phyloP scores from a whole-genome alignment of 2,797 vertebrate genomes.

The Cryptoprocta ferox region DNA sequence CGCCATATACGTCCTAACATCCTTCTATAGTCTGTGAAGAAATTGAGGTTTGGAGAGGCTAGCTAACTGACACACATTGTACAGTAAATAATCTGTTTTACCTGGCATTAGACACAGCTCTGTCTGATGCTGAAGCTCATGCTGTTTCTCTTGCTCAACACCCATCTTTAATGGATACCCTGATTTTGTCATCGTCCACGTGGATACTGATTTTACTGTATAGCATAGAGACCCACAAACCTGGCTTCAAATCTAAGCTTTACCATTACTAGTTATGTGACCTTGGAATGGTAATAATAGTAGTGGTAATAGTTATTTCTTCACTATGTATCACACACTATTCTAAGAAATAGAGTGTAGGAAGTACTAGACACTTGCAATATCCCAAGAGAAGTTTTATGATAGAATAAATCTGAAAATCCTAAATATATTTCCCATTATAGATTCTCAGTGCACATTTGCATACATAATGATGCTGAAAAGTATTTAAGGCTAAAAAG shows the following conservation, averaged over 20 bases:
- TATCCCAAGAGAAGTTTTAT: neutral
- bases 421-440: neutral
- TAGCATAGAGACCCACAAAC: neutral
- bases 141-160: neutral
- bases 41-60: neutral
- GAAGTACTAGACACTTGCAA: neutral
- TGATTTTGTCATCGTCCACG: neutral
- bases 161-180: neutral
- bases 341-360: neutral
- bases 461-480: neutral
- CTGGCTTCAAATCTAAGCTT: conserved; percentile 11
- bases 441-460: neutral
- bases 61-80: neutral
- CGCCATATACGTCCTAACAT: neutral
- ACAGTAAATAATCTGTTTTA: neutral
- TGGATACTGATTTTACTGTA: neutral
- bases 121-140: neutral
- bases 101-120: neutral
- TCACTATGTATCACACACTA: neutral
- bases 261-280: neutral
- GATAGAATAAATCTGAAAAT: conserved; percentile 5
- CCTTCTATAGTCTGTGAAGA: neutral
- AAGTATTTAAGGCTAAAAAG: neutral
- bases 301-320: neutral
- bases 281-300: neutral